Base-by-base conservation (phyloP, 2,888 invertebrate genomes). In the Diabrotica balteata region DNA sequence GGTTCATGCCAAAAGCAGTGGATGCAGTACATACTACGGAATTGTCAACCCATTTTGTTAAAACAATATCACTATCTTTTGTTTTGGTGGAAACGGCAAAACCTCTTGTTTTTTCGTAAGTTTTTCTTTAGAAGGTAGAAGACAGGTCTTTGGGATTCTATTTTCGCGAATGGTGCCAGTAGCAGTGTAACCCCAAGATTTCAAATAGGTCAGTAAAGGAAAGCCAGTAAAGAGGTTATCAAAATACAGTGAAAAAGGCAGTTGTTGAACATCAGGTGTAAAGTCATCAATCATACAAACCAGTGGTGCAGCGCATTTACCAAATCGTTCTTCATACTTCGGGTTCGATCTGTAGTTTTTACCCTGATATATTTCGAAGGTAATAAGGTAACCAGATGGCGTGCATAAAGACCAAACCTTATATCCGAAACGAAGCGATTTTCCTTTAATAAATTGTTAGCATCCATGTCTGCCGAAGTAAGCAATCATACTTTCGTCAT, bases 1-100 rank as follows among this genome's bases (percentile, higher is more conserved):
- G 67, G 32, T 52, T 50, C 45, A 73, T 64, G 47, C 76, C 71
- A 69, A 69, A 67, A 42, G 44, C 66, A 32, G 69, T 76, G 8
- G 70, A 66, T 32, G 70, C 76, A 52, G 75, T 70, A 47, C 75
- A 72, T 50, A 80, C 77, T 22, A 76, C 72, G 61, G 70, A 68
- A 68, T 79, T 80, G 58, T 79, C 78, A 61, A 76, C 62, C 76
- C 75, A 80, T 50, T 66, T 72, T 10, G 69, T 68, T 43, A 75
- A 42, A 53, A 74, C 10, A 52, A 77, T 71, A n/a, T 69, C 71
- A 43, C 66, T 65, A 63, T 66, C 75, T 53, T 32, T 17, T 9
- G 9, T 10, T 32, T 9, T 22, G 8, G 17, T 8, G 8, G 47
- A 47, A 6, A 10, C 10, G 5, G 8, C 8, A 8, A 9, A 8